Conservation (phyloP, 2,888 invertebrate species). For the Sericinus montela region DNA sequence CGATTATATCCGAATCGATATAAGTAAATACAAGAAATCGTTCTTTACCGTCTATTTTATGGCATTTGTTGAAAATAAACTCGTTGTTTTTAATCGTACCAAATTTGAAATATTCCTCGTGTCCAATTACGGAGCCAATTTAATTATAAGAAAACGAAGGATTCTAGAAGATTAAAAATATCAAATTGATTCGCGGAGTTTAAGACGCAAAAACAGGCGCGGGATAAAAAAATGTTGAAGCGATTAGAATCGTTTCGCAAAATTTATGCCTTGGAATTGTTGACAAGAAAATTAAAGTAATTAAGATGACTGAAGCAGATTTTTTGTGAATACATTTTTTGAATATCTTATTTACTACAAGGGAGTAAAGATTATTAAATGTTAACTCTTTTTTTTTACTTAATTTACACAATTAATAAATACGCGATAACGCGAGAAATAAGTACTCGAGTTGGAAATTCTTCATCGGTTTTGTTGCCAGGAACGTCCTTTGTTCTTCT, state of each 20-base stretch:
- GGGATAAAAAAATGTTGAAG: conserved; percentile 8
- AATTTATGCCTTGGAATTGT: conserved; percentile 23
- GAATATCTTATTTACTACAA: conserved; percentile 1
- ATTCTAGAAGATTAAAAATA: conserved; percentile 20
- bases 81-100: no score
- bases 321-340: conserved; percentile 2
- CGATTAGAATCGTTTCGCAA: conserved; percentile 18
- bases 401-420: no score
- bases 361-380: no score
- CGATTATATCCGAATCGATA: no score
- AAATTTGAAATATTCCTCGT: neutral
- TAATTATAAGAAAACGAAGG: conserved; percentile 4
- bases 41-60: no score
- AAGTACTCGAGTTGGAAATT: no score
- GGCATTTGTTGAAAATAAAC: no score
- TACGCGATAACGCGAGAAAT: no score
- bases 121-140: conserved; percentile 7
- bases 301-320: conserved; percentile 23
- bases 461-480: no score
- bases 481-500: no score
- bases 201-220: conserved; percentile 26
- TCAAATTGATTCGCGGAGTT: conserved; percentile 29
- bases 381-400: no score
- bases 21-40: no score
- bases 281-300: conserved; percentile 27